Evolutionary conservation across 1,140 invertebrate genomes (phyloP), one percentile per base, ranked within the genome.

Genomic region (Drosophila ironensis): DNA sequence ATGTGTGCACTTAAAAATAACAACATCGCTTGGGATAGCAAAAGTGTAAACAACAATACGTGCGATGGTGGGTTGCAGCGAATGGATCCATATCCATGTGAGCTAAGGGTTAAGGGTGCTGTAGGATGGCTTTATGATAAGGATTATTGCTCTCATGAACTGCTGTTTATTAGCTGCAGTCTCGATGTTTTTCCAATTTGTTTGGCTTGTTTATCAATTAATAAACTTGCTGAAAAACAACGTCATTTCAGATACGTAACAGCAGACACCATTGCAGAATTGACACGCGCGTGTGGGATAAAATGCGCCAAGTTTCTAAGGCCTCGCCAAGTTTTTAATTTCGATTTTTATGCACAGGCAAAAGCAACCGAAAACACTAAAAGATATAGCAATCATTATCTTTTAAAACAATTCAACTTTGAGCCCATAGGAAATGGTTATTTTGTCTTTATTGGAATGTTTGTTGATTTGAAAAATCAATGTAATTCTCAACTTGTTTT

Each of bases 21-120:
- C 17, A 72, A 69, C 45, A 60, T 19, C 27, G 27, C 38, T 53
- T 54, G 16, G 41, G 52, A 60, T 71, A 66, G 27, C 40, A 45
- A 28, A 33, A 7, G 12, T 35, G 54, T 80, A 66, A 70, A 80
- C 76, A 81, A 75, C 53, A 59, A 48, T 48, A 28, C 27, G 27
- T 52, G 48, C 24, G 27, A 3, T 19, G n/a, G n/a, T 60, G 11
- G 37, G 24, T 57, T 42, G 24, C 37, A 19, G 25, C 5, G 37
- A 60, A 33, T 19, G 25, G 19, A 33, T 42, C 20, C 14, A 30
- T 59, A 28, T 24, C 14, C 6, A 11, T 11, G 24, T 6, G 4
- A n/a, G 4, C 5, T 9, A 5, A 8, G 1, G 5, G 4, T 33
- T 4, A 33, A 3, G 8, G 30, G 9, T 8, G 45, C 27, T 11